Percentiles rank a stretch among this genome's conserved stretches.
These are phyloP conservation scores for Psittacula cyanocephala DNA, from an alignment of 2,113 vertebrate species.

Conservation along the genomic window DNA sequence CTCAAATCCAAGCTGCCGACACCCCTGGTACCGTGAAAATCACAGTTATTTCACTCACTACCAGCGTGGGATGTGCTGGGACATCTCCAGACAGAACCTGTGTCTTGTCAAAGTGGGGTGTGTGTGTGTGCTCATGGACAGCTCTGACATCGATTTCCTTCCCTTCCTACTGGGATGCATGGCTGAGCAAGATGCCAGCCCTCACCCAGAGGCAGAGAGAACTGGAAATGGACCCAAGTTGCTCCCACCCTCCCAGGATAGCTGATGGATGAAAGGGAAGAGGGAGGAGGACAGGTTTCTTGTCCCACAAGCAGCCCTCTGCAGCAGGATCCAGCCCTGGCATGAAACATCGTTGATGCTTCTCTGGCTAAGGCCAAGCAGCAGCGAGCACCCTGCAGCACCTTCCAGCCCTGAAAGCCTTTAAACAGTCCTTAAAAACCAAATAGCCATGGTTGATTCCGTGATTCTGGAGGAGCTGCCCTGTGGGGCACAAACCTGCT, in stretches of 20 bases:
- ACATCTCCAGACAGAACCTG: not conserved
- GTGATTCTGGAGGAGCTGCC: not conserved
- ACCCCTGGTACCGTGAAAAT: not conserved
- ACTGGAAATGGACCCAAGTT: not conserved
- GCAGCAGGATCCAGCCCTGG: accelerated
- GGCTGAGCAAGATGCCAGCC: not conserved
- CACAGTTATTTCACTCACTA: not conserved
- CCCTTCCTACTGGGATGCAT: accelerated
- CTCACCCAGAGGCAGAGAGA: not conserved
- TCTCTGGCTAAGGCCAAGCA: accelerated
- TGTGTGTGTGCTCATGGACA: too few species aligned
- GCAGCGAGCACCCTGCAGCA: not conserved
- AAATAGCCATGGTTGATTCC: not conserved
- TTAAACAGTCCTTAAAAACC: not conserved
- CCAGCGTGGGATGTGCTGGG: accelerated
- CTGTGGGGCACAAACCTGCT: not conserved
- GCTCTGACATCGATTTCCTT: not conserved
- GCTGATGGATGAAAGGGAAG: not conserved
- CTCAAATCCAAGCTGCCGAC: not conserved
- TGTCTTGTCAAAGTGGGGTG: too few species aligned
- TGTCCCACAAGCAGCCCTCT: not conserved
- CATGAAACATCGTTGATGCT: accelerated
- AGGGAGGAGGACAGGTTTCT: not conserved
- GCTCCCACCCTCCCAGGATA: not conserved
- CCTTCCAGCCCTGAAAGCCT: not conserved